Percentiles rank a stretch among this genome's conserved stretches.
Conservation (phyloP, 1,140 invertebrate species). For the Vanessa tameamea region DNA sequence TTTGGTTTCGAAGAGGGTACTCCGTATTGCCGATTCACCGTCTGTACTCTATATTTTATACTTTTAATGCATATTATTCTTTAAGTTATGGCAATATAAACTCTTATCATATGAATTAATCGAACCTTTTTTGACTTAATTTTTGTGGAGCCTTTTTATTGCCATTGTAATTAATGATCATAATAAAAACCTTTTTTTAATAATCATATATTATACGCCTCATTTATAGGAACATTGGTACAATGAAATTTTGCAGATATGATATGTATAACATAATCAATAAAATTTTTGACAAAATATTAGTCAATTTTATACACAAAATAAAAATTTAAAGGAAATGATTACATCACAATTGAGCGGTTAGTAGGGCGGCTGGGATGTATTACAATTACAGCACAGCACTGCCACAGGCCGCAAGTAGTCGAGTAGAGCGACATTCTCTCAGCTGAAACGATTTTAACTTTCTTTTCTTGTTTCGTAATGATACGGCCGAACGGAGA, state of each 20-base stretch:
- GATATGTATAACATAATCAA: too few relatives aligned
- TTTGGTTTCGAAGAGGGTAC: slow-evolving; percentile 51
- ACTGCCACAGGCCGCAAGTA: slow-evolving; percentile 49
- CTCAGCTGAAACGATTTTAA: slow-evolving; percentile 63
- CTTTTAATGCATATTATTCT: slow-evolving; percentile 26
- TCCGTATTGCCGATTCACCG: slow-evolving; percentile 28
- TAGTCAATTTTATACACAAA: not conserved
- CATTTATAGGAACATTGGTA: too few relatives aligned
- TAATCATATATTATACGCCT: too few relatives aligned
- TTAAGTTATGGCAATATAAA: slow-evolving; percentile 22
- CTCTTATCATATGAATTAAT: slow-evolving; percentile 29
- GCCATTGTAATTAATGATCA: not conserved
- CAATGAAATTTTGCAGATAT: too few relatives aligned
- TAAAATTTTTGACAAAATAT: not conserved
- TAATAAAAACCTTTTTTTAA: not conserved
- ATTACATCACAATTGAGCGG: slow-evolving; percentile 54
- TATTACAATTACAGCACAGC: slow-evolving; percentile 49
- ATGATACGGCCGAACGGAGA: slow-evolving; percentile 66
- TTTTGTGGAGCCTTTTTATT: not conserved
- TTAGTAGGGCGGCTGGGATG: slow-evolving; percentile 50
- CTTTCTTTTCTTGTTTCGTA: slow-evolving; percentile 79
- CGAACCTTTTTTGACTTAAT: slow-evolving; percentile 12
- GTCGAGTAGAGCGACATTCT: slow-evolving; percentile 64
- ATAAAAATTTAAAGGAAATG: slow-evolving; percentile 12
- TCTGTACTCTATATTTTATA: slow-evolving; percentile 45